Conservation (phyloP, 2,113 vertebrate species). For the Heptranchias perlo region DNA sequence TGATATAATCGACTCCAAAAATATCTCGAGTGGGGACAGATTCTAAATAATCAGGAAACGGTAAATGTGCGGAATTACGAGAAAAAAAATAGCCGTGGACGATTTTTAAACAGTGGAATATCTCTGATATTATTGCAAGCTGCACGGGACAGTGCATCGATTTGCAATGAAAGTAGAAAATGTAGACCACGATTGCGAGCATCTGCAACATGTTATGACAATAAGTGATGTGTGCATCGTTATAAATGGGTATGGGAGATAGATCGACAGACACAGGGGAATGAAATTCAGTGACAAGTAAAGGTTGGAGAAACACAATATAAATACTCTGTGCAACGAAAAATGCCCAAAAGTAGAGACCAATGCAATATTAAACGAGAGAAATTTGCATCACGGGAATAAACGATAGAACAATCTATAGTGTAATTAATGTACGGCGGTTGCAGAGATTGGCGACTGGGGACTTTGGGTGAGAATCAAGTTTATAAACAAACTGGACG, state of each 20-base stretch:
- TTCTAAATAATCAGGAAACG: background rate
- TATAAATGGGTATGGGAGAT: background rate
- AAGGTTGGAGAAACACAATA: background rate
- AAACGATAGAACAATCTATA: background rate
- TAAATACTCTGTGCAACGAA: background rate
- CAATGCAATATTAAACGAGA: background rate
- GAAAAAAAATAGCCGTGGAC: background rate
- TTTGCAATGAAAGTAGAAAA: background rate
- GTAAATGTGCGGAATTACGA: background rate
- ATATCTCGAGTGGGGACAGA: background rate
- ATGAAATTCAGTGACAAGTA: background rate
- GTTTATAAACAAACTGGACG: background rate
- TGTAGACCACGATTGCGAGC: background rate
- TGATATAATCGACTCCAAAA: background rate
- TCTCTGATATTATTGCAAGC: background rate
- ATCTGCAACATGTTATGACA: background rate
- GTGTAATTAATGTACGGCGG: background rate
- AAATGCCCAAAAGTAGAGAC: background rate
- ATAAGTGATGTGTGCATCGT: background rate
- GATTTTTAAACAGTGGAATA: background rate
- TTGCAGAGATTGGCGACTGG: background rate
- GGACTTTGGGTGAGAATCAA: background rate
- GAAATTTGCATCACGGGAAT: background rate
- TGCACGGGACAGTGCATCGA: background rate
- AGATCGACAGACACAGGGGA: background rate